These are phyloP conservation scores for Pempheris klunzingeri DNA, from an alignment of 2,797 vertebrate genomes.

Conservation along the genomic window DNA sequence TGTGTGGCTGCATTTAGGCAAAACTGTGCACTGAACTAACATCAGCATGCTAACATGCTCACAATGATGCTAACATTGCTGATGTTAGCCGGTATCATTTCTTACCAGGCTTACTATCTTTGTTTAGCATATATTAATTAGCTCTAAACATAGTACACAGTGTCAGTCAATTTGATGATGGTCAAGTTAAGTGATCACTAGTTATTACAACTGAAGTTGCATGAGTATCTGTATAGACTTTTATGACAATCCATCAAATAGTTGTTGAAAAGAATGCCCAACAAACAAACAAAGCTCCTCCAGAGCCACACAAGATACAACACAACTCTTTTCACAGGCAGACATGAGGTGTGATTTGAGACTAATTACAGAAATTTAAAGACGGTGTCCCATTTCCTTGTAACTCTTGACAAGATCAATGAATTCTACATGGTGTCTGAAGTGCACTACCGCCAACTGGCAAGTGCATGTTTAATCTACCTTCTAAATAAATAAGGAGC, in stretches of 20 bases:
- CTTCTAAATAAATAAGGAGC: neutral
- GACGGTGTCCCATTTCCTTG: neutral
- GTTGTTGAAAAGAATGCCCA: neutral
- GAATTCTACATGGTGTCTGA: neutral
- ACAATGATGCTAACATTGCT: no score
- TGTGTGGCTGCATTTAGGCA: no score
- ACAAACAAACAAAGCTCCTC: conserved; percentile 21
- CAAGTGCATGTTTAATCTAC: neutral
- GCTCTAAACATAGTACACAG: neutral
- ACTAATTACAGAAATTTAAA: neutral
- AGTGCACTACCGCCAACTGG: neutral
- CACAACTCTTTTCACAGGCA: conserved; percentile 27
- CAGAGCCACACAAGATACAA: conserved; percentile 25
- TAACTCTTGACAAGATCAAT: neutral
- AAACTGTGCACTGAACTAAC: no score
- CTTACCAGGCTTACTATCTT: neutral
- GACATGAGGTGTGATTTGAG: neutral
- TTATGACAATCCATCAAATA: no score
- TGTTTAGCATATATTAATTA: neutral
- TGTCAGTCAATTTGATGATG: neutral
- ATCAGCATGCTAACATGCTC: no score
- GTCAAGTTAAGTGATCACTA: neutral
- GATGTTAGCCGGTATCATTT: no score
- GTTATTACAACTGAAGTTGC: neutral
- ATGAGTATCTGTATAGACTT: neutral